A percentile compares a stretch with the other conserved stretches of the same genome.
Conservation (phyloP, 37 sponge, comb jelly and placozoan genomes). For the Geodia barretti region DNA sequence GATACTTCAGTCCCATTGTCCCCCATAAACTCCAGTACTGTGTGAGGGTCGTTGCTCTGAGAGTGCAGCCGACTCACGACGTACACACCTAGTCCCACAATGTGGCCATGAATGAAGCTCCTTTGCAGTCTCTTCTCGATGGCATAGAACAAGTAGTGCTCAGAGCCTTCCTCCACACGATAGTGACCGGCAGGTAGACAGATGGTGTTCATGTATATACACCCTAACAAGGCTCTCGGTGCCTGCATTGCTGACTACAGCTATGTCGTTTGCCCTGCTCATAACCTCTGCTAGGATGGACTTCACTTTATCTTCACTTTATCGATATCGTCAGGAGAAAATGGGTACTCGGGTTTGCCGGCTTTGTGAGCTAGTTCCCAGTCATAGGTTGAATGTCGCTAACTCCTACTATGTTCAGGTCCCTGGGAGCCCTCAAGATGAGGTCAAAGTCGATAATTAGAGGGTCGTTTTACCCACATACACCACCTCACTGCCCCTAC, state of each 20-base stretch:
- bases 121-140: background rate
- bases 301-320: too few relatives aligned
- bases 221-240: background rate
- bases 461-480: conserved; percentile 9
- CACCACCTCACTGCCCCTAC: background rate
- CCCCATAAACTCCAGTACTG: background rate
- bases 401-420: too few relatives aligned
- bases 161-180: conserved; percentile 32
- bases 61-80: conserved; percentile 15
- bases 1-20: conserved; percentile 7
- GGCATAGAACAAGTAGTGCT: conserved; percentile 25
- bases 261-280: background rate
- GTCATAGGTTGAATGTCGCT: too few relatives aligned
- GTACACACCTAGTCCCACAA: conserved; percentile 26
- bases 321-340: too few relatives aligned
- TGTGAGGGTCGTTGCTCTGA: background rate
- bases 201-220: conserved; percentile 13
- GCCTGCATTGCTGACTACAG: background rate
- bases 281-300: too few relatives aligned
- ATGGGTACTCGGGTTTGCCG: too few relatives aligned
- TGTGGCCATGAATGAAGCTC: conserved; percentile 25
- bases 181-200: conserved; percentile 21
- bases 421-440: too few relatives aligned
- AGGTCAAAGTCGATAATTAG: conserved; percentile 12
- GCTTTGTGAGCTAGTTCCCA: conserved; percentile 7